These are phyloP conservation scores for Nymphicus hollandicus DNA, from an alignment of 2,113 vertebrate genomes.

Conservation along the genomic window DNA sequence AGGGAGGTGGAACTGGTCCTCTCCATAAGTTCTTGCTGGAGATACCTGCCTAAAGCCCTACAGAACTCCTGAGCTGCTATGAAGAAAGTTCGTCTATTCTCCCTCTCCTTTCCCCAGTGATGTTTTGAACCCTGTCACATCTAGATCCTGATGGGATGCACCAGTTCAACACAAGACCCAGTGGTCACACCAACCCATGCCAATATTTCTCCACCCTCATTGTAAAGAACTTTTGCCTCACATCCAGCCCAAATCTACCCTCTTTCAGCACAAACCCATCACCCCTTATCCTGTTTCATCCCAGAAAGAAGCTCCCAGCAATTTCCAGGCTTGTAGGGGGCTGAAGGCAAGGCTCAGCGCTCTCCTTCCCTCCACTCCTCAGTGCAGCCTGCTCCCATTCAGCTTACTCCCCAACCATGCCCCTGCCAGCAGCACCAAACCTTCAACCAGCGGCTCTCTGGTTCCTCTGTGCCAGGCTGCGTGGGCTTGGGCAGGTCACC, in stretches of 20 bases:
- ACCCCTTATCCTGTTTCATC: background rate
- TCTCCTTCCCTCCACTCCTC: background rate
- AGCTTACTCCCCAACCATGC: background rate
- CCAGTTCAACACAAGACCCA: background rate
- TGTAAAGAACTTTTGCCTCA: background rate
- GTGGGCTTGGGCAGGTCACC: fast-evolving
- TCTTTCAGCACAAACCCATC: background rate
- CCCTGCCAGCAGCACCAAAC: fast-evolving
- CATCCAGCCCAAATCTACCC: background rate
- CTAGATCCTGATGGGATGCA: background rate
- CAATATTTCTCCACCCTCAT: background rate
- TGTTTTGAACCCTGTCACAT: too few species aligned
- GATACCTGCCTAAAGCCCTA: background rate
- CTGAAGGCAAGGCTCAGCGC: background rate
- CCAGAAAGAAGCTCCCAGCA: background rate
- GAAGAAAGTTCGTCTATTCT: background rate
- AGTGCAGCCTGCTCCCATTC: background rate
- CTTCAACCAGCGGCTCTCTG: fast-evolving
- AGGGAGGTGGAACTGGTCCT: background rate
- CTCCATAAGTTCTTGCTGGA: fast-evolving
- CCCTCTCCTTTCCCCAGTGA: background rate
- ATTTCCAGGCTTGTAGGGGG: background rate
- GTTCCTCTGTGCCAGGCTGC: too few species aligned
- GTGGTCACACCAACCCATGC: background rate
- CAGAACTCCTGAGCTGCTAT: background rate